phyloP scores from a whole-genome alignment of 2,113 vertebrate genomes.

The Clarias gariepinus region DNA sequence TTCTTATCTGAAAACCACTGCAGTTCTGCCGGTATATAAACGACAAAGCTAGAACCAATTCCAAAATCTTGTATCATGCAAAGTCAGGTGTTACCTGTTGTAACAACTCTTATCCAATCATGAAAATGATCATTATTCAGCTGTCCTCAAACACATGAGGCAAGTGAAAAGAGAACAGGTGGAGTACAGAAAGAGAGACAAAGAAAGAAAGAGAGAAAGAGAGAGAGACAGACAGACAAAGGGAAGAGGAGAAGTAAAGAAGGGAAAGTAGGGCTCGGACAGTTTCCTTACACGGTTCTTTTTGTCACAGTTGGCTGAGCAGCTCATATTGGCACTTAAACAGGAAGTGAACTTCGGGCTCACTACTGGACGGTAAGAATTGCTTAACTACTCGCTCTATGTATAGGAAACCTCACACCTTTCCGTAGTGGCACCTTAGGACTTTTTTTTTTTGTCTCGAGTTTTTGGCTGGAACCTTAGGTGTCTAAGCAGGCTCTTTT shows the following conservation, averaged over 20 bases:
- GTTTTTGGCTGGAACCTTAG: conserved; percentile 71
- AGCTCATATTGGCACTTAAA: conserved; percentile 68
- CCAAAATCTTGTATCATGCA: conserved; percentile 51
- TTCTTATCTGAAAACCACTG: conserved; percentile 61
- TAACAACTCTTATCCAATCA: conserved; percentile 38
- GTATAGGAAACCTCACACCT: conserved; percentile 67
- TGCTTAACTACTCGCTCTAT: conserved; percentile 54
- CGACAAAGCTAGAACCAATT: conserved; percentile 61
- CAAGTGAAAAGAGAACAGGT: conserved; percentile 34
- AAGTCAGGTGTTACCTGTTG: conserved; percentile 42
- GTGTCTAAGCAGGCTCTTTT: conserved; percentile 85
- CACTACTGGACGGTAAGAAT: conserved; percentile 54
- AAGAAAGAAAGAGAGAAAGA: conserved; percentile 16
- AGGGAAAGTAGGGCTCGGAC: conserved; percentile 69
- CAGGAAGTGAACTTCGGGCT: conserved; percentile 61
- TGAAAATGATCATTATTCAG: conserved; percentile 37
- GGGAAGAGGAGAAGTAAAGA: conserved; percentile 59
- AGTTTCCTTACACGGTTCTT: conserved; percentile 51
- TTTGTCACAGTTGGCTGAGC: conserved; percentile 66
- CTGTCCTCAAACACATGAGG: conserved; percentile 46
- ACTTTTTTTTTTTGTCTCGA: conserved; percentile 51
- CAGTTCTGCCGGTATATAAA: conserved; percentile 64
- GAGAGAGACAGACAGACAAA: conserved; percentile 18
- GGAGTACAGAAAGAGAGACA: not conserved
- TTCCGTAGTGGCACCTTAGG: conserved; percentile 73